These are phyloP conservation scores for Biston stratarius DNA, from an alignment of 2,888 invertebrate species.

Conservation along the genomic window DNA sequence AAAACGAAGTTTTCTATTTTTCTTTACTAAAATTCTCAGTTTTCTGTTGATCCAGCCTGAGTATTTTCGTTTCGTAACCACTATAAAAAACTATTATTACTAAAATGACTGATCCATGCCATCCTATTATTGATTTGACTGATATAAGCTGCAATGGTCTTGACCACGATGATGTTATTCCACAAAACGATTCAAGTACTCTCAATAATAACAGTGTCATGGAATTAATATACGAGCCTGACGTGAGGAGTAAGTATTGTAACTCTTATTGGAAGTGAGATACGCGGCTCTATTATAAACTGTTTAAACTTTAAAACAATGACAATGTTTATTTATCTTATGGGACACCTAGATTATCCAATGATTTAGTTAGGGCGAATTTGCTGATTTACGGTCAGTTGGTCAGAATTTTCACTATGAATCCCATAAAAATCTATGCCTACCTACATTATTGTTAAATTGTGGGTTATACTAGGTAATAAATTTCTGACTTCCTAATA, in stretches of 20 bases:
- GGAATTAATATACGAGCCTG: background rate
- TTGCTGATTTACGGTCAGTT: too few relatives aligned
- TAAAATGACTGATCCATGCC: background rate
- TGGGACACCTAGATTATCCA: too few relatives aligned
- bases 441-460: too few relatives aligned
- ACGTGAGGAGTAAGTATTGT: background rate
- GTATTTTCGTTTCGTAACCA: background rate
- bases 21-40: background rate
- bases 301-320: too few relatives aligned
- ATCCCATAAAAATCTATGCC: too few relatives aligned
- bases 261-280: too few relatives aligned
- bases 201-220: background rate
- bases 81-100: background rate
- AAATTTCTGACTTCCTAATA: too few relatives aligned
- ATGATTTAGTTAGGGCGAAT: too few relatives aligned
- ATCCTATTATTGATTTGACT: background rate
- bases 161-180: background rate
- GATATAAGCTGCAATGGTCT: background rate
- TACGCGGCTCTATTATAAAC: too few relatives aligned
- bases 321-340: too few relatives aligned
- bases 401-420: too few relatives aligned
- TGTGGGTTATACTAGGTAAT: too few relatives aligned
- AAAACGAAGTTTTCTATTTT: background rate
- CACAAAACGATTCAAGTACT: background rate
- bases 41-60: background rate